Evolutionary conservation across 64 coral and sea anemone genomes (phyloP), one percentile per base, ranked within the genome.

Genomic region (Cladopsammia gracilis): DNA sequence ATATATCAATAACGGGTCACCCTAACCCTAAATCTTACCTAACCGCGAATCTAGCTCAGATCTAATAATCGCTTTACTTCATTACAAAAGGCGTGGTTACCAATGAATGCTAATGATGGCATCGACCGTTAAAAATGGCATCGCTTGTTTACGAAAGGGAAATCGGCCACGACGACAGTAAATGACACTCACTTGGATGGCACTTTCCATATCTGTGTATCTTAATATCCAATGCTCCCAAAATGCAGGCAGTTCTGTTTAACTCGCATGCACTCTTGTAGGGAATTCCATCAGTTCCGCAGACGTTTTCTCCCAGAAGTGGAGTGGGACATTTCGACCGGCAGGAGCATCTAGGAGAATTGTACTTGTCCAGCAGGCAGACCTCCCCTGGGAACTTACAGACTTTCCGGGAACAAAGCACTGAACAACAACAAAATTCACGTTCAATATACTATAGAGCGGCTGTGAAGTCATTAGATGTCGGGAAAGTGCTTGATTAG

Each of bases 171-270:
- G n/a, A 50, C 3, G 16, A 66, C 53, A 3, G 12, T 56, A 12
- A 56, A 50, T 0, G 22, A 20, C 26, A 93, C 91, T 62, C 16
- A 92, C 89, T 85, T 75, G 53, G 53, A 11, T 78, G 71, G 47
- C 91, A 93, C 5, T 76, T 86, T 87, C 91, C 91, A 24, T 50
- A 25, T 72, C 85, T 70, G 0, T 79, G 64, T 46, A 87, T 64
- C 62, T 69, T 93, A 49, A 93, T 87, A 44, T 71, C 77, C 13
- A 18, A 44, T 57, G 52, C 48, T 43, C 95, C 95, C 70, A 96
- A 70, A 83, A 90, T 96, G 53, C 95, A 96, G n/a, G 95, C 95
- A 82, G 95, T 96, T 70, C 78, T 69, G 60, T 96, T 90, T 47
- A 96, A 49, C 59, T 96, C 95, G 68, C 95, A 96, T 2, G 44